Base-by-base conservation (phyloP, 53 echinoderm and acorn worm species). In the Antedon mediterranea region DNA sequence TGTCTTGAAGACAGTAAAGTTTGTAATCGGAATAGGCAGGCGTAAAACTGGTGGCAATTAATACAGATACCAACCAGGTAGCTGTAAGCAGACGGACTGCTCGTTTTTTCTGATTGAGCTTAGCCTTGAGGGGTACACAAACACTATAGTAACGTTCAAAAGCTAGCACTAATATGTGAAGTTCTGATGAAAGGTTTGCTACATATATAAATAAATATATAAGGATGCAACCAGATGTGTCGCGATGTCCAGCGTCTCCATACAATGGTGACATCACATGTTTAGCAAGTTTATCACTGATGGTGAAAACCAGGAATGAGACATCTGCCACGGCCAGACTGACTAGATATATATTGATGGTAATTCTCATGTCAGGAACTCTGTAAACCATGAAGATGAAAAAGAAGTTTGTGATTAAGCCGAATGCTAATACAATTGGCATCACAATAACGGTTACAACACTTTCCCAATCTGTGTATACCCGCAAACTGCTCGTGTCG, bases 261-360 rank as follows among this genome's bases (percentile, higher is more conserved):
- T 84, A 32, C 7, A 43, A 30, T 4, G 75, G 73, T 13, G 89
- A 80, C n/a, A 71, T 33, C 11, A 75, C 70, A 32, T 90, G 86
- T 43, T 83, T 82, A 34, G 83, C 78, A 0, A 98, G 71, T 41
- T 89, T 98, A 74, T 91, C 90, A 11, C 89, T 89, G 4, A 91
- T 85, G 72, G 91, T 79, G 4, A 84, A 81, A 31, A 88, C 43
- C 6, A 98, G 79, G 74, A 89, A 98, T n/a, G 88, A 33, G 57
- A 93, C 80, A 80, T 93, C 98, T 0, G 88, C 90, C 31, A 93
- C 73, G 5, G 92, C 98, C 30, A 98, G 77, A 77, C 93, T 93
- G 3, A 93, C 88, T 29, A 98, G 86, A 43, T 93, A 93, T n/a
- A 82, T 79, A 70, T 93, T 98, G 20, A 89, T 87, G 0, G 88